Evolutionary conservation across 2,888 invertebrate genomes (phyloP).

Genomic region (Alentia gelatinosa): DNA sequence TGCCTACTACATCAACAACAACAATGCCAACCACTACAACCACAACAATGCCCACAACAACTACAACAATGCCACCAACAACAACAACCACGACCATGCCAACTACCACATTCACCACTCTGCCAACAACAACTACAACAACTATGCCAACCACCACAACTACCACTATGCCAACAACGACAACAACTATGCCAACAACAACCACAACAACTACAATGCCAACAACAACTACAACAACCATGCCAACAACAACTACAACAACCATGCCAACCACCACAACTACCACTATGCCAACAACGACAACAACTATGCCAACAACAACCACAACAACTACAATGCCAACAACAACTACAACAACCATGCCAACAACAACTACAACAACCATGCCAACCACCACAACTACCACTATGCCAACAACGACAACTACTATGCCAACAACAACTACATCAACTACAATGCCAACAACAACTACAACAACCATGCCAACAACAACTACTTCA

Average conservation of each 20-base stretch:
- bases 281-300: background rate
- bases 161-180: background rate
- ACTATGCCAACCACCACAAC: background rate
- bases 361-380: background rate
- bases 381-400: background rate
- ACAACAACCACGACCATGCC: too few relatives aligned
- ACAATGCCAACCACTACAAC: too few relatives aligned
- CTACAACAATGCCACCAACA: too few relatives aligned
- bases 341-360: background rate
- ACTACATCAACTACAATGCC: background rate
- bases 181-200: background rate
- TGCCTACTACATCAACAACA: too few relatives aligned
- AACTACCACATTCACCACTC: background rate
- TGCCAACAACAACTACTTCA: too few relatives aligned
- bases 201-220: background rate
- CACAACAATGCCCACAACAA: too few relatives aligned
- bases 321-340: background rate
- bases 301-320: background rate
- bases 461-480: constrained; percentile 6
- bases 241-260: background rate
- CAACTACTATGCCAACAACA: background rate
- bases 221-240: background rate
- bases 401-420: background rate
- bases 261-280: background rate
- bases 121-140: background rate